Base-by-base conservation (phyloP, 1,140 invertebrate species). In the Drosophila ironensis region DNA sequence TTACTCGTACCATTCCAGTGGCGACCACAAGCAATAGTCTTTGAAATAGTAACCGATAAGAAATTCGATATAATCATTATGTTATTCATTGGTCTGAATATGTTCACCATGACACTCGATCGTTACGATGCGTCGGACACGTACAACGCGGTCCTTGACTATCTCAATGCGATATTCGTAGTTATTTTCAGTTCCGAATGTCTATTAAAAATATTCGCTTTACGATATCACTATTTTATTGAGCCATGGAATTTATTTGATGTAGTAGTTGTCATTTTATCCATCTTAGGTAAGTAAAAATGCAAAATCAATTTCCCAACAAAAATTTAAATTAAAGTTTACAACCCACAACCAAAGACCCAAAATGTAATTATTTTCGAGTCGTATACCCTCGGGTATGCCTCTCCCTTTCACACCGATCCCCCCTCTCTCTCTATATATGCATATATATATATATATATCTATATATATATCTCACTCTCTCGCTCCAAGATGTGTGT, bases 61-160 rank as follows among this genome's bases (percentile, higher is more conserved):
- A 99, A 99, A 92, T 99, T 99, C 92, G 98, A 99, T 92, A 99
- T 99, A 95, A 94, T 98, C 86, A 99, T 99, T 91, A 99, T 99
- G 98, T 94, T 98, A 91, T 98, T 99, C 92, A 99, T 99, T 89
- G 97, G 97, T 77, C 91, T 99, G 56, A 99, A 99, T 92, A 99
- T 99, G 98, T 93, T 99, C 69, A 98, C 97, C 47, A 99, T 99
- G 98, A 98, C 97, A 45, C 91, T 99, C 91, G 98, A 99, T 91
- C 96, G 98, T 91, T 98, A 99, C 91, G 94, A 97, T 87, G 96
- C 97, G 91, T 93, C 94, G 33, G 92, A 94, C 46, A 93, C 93
- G 30, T 97, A 97, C 91, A 95, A 94, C 81, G 92, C 92, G 68
- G 94, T 97, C 47, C 91, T 99, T 69, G 95, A 97, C 89, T 95